Evolutionary conservation across 2,888 invertebrate genomes (phyloP).

Genomic region (Rhingia rostrata): DNA sequence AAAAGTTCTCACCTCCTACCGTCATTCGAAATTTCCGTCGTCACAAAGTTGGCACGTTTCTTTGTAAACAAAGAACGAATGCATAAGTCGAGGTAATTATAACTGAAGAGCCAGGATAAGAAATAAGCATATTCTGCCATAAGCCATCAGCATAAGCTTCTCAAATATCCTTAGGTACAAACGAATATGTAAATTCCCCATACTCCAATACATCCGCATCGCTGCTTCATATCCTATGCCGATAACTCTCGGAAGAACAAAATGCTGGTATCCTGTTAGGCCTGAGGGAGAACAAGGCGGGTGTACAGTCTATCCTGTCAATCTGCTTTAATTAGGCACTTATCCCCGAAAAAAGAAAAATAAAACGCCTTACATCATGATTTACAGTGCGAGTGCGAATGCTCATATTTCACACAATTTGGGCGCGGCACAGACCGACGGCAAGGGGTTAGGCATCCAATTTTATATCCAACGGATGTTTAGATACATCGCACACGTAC

Average conservation of each 20-base stretch:
- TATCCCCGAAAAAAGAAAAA: background rate
- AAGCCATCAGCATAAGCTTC: background rate
- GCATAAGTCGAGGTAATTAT: slow-evolving; percentile 3
- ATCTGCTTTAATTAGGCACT: slow-evolving; percentile 2
- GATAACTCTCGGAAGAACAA: too few relatives aligned
- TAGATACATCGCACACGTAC: slow-evolving; percentile 37
- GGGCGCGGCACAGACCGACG: background rate
- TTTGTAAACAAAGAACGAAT: background rate
- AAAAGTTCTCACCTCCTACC: too few relatives aligned
- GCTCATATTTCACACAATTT: background rate
- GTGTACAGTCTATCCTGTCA: background rate
- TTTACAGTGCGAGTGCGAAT: background rate
- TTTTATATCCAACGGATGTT: slow-evolving; percentile 42
- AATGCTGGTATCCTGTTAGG: background rate
- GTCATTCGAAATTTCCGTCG: too few relatives aligned
- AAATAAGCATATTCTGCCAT: background rate
- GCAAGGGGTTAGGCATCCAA: slow-evolving; percentile 3
- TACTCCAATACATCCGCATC: background rate
- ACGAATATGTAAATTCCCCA: background rate
- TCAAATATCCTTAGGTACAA: background rate
- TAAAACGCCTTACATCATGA: background rate
- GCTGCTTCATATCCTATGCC: background rate
- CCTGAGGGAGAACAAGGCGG: background rate
- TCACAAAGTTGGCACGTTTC: background rate
- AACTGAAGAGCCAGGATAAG: background rate